Evolutionary conservation across 2,888 invertebrate genomes (phyloP), one percentile per base, ranked within the genome.

Genomic region (Drosophila gaucha): DNA sequence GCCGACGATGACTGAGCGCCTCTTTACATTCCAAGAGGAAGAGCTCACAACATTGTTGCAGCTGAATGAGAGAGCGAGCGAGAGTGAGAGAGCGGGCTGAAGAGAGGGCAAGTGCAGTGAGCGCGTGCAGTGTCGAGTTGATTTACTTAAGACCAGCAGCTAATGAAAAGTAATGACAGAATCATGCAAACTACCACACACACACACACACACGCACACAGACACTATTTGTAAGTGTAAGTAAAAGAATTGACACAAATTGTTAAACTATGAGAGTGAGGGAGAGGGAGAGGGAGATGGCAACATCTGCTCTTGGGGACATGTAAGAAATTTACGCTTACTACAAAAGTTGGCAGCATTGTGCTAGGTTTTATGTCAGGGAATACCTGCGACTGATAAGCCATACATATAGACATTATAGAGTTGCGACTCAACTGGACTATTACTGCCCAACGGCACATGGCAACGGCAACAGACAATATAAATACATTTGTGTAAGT

Each of bases 81-180:
- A 3, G 31, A 10, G 39, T 31, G 46, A 5, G 33, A 30, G 41
- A 22, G 41, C 6, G 33, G 12, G 26, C 12, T n/a, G 12, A 12
- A 31, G 49, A 24, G 18, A 20, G 46, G 12, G 9, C n/a, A n/a
- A 24, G 18, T 9, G 20, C 26, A 41, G 24, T 14, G 44, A 26
- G 39, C 20, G 46, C 28, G 46, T 49, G 68, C 20, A 38, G 51
- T 12, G 54, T 47, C 33, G 33, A 57, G 54, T 44, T 74, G 65
- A 74, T 74, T 65, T 57, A 58, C 51, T 65, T 69, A 62, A 50
- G 47, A 52, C 38, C 43, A 63, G 59, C 12, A 56, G 51, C 63
- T 75, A 69, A 78, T 68, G 73, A 50, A 79, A 68, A 68, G 47
- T 86, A 83, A 85, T 65, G 72, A 72, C 65, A 71, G 54, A 72